Base-by-base conservation (phyloP, 2,888 invertebrate species). In the Trypoxylon attenuatum region DNA sequence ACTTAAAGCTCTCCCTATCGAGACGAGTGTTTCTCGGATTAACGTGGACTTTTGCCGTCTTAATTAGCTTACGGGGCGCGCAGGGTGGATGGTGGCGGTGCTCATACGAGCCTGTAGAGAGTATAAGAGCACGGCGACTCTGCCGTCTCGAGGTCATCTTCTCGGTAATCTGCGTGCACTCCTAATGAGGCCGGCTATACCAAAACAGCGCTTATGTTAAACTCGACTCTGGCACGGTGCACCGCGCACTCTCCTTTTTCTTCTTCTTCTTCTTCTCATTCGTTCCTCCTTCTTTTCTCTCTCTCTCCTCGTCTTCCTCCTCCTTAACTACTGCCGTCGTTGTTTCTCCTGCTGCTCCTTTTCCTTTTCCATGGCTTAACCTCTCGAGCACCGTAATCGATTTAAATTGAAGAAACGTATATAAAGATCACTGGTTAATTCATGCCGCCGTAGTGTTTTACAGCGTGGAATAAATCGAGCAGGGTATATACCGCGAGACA, bases 11-110 rank as follows among this genome's bases (percentile, higher is more conserved):
- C 62, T 52, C 49, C 69, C 59, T 68, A 75, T 77, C 74, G 69
- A 65, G 64, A 63, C 77, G 74, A 77, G 74, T 67, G 76, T 76
- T 76, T 76, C 77, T 77, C 67, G 74, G 78, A 75, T 78, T 76
- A 74, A 74, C 80, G 76, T 73, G 68, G 75, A 83, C 83, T 82
- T 80, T 82, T 82, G 82, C 83, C 81, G 82, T 80, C 82, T 83
- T 83, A 82, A 83, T 83, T 82, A 83, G 78, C 80, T 78, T 76
- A 80, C 76, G 79, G 74, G 71, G 78, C 77, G 77, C 69, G 60
- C 68, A 61, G 70, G 29, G 61, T 42, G 71, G 67, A 68, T 57
- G 23, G 15, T 62, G 58, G 66, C 53, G 63, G 65, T 58, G 71
- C 59, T 75, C 71, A 71, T 75, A 75, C 76, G 19, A 45, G 21